phyloP scores from a whole-genome alignment of 2,797 vertebrate genomes.

The Hybognathus amarus region DNA sequence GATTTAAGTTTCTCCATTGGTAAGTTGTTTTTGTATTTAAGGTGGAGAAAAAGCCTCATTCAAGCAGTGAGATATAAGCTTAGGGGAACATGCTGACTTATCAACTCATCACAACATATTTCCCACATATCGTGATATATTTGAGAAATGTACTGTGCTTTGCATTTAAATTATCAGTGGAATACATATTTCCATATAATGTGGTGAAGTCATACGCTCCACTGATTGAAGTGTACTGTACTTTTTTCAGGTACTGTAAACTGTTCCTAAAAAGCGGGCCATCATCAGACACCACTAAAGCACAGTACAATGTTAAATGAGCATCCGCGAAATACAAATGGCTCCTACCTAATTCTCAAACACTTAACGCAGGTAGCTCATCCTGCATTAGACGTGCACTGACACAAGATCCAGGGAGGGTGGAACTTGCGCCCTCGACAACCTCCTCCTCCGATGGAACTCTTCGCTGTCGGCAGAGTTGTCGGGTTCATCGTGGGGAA shows the following conservation, averaged over 20 bases:
- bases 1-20: neutral
- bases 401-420: slow-evolving; percentile 92
- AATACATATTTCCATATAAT: neutral
- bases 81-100: neutral
- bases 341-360: slow-evolving; percentile 90
- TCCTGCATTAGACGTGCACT: slow-evolving; percentile 91
- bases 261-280: neutral
- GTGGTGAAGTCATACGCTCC: neutral
- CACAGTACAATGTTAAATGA: neutral
- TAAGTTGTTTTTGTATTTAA: neutral
- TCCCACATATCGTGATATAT: neutral
- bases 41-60: neutral
- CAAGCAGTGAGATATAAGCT: neutral
- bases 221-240: neutral
- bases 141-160: neutral
- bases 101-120: neutral
- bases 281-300: neutral
- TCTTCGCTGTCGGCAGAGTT: slow-evolving; percentile 96
- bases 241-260: neutral
- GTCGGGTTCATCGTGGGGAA: slow-evolving; percentile 87
- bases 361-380: slow-evolving; percentile 93
- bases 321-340: too few species aligned
- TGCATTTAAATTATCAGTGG: neutral
- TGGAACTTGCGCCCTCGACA: slow-evolving; percentile 82
- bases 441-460: slow-evolving; percentile 87